Percentiles rank a stretch among this genome's conserved stretches.
Conservation (phyloP, 2,113 vertebrate genomes). For the Proterorhinus semilunaris region DNA sequence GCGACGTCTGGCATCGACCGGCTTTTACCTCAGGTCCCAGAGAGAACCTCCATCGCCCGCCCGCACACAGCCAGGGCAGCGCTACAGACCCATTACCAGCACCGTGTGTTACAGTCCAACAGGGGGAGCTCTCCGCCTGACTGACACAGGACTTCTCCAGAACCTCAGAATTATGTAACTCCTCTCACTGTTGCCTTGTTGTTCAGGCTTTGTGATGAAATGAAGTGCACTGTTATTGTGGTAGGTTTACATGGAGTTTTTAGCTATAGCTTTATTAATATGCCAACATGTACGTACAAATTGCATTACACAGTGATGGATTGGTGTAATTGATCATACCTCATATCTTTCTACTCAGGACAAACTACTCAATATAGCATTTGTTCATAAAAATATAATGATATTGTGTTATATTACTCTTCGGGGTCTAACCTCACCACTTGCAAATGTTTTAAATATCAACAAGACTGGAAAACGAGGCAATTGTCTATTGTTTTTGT, state of each 20-base stretch:
- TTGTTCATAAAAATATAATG: neutral
- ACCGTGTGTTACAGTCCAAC: constrained; percentile 43
- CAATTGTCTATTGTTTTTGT: neutral
- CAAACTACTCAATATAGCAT: neutral
- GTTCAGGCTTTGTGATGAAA: neutral
- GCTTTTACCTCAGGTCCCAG: constrained; percentile 38
- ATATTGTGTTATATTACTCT: no score
- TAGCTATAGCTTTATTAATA: neutral
- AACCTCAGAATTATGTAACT: neutral
- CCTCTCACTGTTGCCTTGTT: neutral
- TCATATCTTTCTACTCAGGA: constrained; percentile 28
- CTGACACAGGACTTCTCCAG: constrained; percentile 31
- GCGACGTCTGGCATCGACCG: constrained; percentile 34
- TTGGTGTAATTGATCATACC: neutral
- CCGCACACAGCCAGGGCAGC: constrained; percentile 65
- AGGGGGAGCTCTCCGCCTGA: constrained; percentile 54
- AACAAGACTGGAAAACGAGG: neutral
- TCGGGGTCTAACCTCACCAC: constrained; percentile 15
- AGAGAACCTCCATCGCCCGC: constrained; percentile 32
- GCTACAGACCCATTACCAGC: constrained; percentile 69
- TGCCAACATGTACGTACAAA: neutral
- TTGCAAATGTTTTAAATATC: constrained; percentile 26
- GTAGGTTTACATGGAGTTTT: neutral
- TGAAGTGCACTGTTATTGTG: neutral
- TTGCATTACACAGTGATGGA: neutral